A percentile compares a stretch with the other conserved stretches of the same genome.
Evolutionary conservation across 2,113 vertebrate genomes (phyloP).

Genomic region (Lycocorax pyrrhopterus): DNA sequence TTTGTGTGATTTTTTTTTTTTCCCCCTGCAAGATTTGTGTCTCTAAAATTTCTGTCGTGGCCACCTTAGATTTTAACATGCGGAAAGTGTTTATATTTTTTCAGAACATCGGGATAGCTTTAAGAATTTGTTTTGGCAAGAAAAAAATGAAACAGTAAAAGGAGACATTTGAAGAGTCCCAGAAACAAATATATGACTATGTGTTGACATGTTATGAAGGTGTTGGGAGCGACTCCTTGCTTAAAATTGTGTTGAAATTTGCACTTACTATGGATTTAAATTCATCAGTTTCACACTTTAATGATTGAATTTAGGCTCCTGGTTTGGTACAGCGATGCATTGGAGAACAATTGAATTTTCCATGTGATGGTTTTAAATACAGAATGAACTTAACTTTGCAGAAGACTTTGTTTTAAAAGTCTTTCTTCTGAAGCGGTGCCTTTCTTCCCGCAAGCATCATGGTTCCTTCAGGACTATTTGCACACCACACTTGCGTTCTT

Average conservation of each 20-base stretch:
- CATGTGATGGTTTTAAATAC: not conserved
- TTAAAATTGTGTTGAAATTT: slow-evolving; percentile 64
- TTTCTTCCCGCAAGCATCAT: not conserved
- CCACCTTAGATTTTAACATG: slow-evolving; percentile 6
- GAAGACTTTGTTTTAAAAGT: not conserved
- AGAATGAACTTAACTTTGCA: not conserved
- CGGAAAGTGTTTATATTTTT: slow-evolving; percentile 4
- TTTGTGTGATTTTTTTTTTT: not conserved
- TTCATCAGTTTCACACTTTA: slow-evolving; percentile 59
- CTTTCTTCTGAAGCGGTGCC: not conserved
- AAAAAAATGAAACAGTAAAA: slow-evolving; percentile 40
- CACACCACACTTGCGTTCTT: rapidly evolving
- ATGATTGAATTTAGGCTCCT: slow-evolving; percentile 39
- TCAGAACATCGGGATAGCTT: not conserved
- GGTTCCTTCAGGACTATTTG: not conserved
- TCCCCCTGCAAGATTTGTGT: not conserved
- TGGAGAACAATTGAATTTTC: slow-evolving; percentile 56
- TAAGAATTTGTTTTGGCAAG: slow-evolving; percentile 57
- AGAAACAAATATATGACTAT: slow-evolving; percentile 66
- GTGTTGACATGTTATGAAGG: slow-evolving; percentile 67
- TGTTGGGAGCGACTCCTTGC: slow-evolving; percentile 58
- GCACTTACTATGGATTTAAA: slow-evolving; percentile 59
- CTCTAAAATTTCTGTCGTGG: not conserved
- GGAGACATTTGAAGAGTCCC: slow-evolving; percentile 61
- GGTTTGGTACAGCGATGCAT: not conserved